Percentiles rank a stretch among this genome's conserved stretches.
Evolutionary conservation across 2,113 vertebrate genomes (phyloP).

Genomic region (Odocoileus hemionus): DNA sequence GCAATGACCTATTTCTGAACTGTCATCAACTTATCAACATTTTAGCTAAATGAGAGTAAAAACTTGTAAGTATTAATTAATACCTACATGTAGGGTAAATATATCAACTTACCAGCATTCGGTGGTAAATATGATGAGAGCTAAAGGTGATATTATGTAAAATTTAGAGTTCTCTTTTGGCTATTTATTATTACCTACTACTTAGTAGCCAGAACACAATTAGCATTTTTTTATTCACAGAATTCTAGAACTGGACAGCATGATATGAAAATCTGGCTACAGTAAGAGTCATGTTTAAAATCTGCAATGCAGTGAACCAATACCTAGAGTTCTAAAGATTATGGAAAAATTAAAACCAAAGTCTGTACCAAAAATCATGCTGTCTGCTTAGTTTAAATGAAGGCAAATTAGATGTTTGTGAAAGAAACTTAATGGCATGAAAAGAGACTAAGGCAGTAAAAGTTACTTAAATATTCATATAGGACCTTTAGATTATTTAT

Average conservation of each 20-base stretch:
- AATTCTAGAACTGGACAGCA: neutral
- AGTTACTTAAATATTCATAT: neutral
- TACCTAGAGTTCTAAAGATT: neutral
- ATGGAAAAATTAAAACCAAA: slow-evolving; percentile 32
- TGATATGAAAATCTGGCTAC: neutral
- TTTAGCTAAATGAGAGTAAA: slow-evolving; percentile 20
- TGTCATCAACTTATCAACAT: neutral
- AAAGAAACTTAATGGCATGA: neutral
- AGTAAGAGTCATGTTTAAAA: neutral
- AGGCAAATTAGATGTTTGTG: neutral
- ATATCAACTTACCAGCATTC: neutral
- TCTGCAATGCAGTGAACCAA: neutral
- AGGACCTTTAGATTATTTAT: neutral
- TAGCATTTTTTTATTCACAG: neutral
- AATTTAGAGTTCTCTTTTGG: neutral
- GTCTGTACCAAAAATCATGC: neutral
- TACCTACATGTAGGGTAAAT: neutral
- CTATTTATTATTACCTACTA: neutral
- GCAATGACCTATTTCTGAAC: slow-evolving; percentile 10
- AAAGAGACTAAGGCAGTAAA: neutral
- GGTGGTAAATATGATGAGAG: neutral
- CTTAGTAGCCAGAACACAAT: neutral
- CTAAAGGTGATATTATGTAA: neutral
- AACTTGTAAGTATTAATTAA: neutral
- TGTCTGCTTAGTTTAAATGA: neutral